Evolutionary conservation across 1,140 invertebrate species (phyloP).

Genomic region (Eumaeus atala): DNA sequence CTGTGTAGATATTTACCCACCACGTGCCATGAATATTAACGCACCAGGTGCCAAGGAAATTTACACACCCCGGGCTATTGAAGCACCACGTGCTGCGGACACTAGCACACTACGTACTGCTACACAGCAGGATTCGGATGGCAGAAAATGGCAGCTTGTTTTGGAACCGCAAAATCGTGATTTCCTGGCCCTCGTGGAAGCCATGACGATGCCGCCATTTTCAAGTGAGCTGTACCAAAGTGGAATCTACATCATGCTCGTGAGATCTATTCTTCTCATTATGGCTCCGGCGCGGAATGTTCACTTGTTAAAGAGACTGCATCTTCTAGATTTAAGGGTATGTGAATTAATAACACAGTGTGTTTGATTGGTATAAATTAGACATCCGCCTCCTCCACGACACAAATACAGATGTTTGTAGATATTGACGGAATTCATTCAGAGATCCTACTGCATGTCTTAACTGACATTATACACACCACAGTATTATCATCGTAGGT

Average conservation of each 20-base stretch:
- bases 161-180: too few relatives aligned
- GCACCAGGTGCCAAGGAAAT: too few relatives aligned
- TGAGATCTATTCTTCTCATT: not conserved
- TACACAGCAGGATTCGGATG: too few relatives aligned
- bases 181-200: too few relatives aligned
- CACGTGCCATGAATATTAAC: too few relatives aligned
- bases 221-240: not conserved
- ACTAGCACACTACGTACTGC: too few relatives aligned
- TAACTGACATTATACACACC: not conserved
- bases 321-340: slow-evolving; percentile 14
- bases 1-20: too few relatives aligned
- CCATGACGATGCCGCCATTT: too few relatives aligned
- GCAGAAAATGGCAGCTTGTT: too few relatives aligned
- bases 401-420: slow-evolving; percentile 7
- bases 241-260: not conserved
- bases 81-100: too few relatives aligned
- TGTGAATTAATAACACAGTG: slow-evolving; percentile 20
- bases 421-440: not conserved
- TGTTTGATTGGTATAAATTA: slow-evolving; percentile 25
- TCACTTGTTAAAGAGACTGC: slow-evolving; percentile 7
- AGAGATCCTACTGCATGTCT: not conserved
- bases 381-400: slow-evolving; percentile 16
- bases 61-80: too few relatives aligned
- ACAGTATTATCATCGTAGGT: not conserved
- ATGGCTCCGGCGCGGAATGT: slow-evolving; percentile 12